Evolutionary conservation across 2,797 vertebrate genomes (phyloP).

Genomic region (Ispidina lecontei): DNA sequence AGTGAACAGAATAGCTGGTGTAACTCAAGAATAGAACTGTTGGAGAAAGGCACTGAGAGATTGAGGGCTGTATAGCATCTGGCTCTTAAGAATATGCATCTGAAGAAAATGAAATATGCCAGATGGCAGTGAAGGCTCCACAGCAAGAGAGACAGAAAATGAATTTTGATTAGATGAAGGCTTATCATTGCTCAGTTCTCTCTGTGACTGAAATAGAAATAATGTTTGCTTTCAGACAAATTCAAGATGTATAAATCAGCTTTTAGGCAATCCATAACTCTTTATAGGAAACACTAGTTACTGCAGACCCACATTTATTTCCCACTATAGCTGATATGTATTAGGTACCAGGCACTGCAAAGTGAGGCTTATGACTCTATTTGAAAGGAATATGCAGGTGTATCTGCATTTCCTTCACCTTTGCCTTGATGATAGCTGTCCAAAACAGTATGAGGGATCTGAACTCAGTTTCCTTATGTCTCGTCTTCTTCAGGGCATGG

Average conservation of each 20-base stretch:
- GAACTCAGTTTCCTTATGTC: not conserved
- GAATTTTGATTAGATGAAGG: constrained; percentile 45
- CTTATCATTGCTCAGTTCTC: constrained; percentile 20
- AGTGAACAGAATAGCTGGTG: not conserved
- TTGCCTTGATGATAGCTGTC: not conserved
- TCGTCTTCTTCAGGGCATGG: not conserved
- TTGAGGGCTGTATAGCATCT: not conserved
- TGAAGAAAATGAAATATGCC: constrained; percentile 65
- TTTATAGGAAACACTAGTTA: constrained; percentile 8
- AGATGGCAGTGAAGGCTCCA: constrained; percentile 55
- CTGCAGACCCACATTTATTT: not conserved
- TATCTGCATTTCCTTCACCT: not conserved
- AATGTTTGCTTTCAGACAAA: constrained; percentile 57
- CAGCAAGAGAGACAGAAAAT: constrained; percentile 40
- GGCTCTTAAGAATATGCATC: constrained; percentile 26
- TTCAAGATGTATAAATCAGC: constrained; percentile 12
- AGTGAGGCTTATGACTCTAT: not conserved
- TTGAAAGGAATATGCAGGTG: not conserved
- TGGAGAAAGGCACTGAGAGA: not conserved
- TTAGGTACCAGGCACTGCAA: not conserved
- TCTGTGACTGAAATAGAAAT: constrained; percentile 43
- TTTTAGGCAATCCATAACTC: not conserved
- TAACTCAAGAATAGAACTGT: not conserved
- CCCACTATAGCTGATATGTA: not conserved
- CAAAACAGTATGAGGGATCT: not conserved